Evolutionary conservation across 2,113 vertebrate species (phyloP).

Genomic region (Egretta garzetta): DNA sequence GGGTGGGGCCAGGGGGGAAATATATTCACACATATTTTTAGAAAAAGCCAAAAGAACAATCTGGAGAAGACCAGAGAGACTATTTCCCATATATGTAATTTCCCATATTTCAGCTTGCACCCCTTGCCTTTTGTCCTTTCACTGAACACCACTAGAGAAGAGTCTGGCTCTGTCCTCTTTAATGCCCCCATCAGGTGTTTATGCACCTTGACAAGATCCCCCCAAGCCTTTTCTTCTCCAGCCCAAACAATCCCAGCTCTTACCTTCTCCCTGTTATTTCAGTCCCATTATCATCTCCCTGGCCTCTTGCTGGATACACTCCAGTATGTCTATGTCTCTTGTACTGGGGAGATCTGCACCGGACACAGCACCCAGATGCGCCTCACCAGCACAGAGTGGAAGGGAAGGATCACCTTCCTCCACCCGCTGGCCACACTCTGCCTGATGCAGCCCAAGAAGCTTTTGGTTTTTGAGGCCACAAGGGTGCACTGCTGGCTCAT

Average conservation of each 20-base stretch:
- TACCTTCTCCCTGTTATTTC: background rate
- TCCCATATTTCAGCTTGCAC: background rate
- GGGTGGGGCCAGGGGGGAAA: too few relatives aligned
- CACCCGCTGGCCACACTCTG: background rate
- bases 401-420: background rate
- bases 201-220: background rate
- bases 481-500: background rate
- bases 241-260: background rate
- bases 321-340: rapidly evolving
- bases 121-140: background rate
- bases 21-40: background rate
- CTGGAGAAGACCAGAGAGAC: background rate
- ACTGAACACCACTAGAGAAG: background rate
- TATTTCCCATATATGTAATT: background rate
- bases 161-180: background rate
- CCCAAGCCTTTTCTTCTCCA: background rate
- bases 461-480: background rate
- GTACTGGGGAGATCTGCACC: background rate
- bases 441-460: background rate
- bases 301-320: background rate
- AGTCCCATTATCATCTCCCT: background rate
- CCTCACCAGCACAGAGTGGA: background rate
- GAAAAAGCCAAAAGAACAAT: background rate
- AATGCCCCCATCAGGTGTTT: background rate
- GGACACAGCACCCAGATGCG: background rate